Conservation (phyloP, 2,888 invertebrate species). For the Exephanes ischioxanthus region DNA sequence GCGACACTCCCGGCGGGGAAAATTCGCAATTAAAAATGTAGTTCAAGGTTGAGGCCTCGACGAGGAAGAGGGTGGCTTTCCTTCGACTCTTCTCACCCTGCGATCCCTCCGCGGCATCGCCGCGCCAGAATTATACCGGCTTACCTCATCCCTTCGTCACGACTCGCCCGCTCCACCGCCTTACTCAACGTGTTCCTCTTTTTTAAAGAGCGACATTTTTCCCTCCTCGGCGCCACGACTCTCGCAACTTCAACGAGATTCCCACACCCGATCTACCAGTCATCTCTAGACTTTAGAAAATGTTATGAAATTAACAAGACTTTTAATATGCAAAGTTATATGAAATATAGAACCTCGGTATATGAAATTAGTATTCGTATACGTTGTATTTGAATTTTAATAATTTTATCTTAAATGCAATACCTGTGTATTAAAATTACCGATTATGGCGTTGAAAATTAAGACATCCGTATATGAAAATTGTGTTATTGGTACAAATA, state of each 20-base stretch:
- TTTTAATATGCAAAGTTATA: no score
- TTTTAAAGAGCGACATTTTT: constrained; percentile 50
- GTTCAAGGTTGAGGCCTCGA: constrained; percentile 81
- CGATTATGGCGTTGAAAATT: no score
- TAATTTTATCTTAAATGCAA: no score
- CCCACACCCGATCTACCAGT: neutral
- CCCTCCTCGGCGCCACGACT: constrained; percentile 7
- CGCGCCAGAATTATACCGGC: constrained; percentile 60
- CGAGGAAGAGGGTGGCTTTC: constrained; percentile 58
- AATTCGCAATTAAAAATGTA: constrained; percentile 84
- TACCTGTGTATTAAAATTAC: no score
- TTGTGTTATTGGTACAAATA: no score
- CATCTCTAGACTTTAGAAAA: neutral
- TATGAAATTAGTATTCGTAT: no score
- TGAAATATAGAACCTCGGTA: no score
- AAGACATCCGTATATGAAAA: no score
- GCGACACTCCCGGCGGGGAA: constrained; percentile 68
- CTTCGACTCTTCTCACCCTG: constrained; percentile 73
- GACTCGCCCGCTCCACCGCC: constrained; percentile 34
- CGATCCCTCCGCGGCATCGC: constrained; percentile 33
- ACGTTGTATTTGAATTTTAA: no score
- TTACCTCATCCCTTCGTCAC: constrained; percentile 56
- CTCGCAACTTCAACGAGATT: neutral
- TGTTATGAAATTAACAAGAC: no score
- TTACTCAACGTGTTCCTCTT: constrained; percentile 60